These are phyloP conservation scores for Ictalurus furcatus DNA, from an alignment of 2,113 vertebrate species.

Conservation along the genomic window DNA sequence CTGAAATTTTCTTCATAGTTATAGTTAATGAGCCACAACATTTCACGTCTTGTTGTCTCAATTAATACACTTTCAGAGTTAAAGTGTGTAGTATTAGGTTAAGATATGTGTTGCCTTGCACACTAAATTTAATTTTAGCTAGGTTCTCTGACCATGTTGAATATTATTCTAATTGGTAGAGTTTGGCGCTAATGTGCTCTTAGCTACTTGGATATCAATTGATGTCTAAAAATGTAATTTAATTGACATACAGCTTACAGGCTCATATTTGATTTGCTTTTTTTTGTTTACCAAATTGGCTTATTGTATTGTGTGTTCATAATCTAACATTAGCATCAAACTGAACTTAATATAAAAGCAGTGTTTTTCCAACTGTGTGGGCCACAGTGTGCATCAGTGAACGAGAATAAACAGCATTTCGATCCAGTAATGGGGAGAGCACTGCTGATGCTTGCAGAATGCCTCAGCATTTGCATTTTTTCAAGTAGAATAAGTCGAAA, in stretches of 20 bases:
- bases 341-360: not conserved
- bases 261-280: not conserved
- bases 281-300: not conserved
- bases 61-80: too few species aligned
- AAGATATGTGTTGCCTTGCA: too few species aligned
- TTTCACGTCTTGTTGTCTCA: too few species aligned
- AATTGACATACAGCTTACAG: not conserved
- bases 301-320: not conserved
- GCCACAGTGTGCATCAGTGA: too few species aligned
- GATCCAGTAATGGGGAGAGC: too few species aligned
- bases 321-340: not conserved
- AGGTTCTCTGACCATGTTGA: too few species aligned
- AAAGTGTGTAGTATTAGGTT: too few species aligned
- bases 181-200: not conserved
- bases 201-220: not conserved
- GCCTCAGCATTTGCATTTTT: too few species aligned
- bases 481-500: not conserved
- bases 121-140: too few species aligned
- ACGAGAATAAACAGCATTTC: too few species aligned
- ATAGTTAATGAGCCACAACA: too few species aligned
- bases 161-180: not conserved
- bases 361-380: not conserved
- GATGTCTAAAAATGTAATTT: not conserved
- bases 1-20: too few species aligned
- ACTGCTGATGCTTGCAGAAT: not conserved